phyloP scores from a whole-genome alignment of 2,113 vertebrate genomes.

The Blennius ocellaris region DNA sequence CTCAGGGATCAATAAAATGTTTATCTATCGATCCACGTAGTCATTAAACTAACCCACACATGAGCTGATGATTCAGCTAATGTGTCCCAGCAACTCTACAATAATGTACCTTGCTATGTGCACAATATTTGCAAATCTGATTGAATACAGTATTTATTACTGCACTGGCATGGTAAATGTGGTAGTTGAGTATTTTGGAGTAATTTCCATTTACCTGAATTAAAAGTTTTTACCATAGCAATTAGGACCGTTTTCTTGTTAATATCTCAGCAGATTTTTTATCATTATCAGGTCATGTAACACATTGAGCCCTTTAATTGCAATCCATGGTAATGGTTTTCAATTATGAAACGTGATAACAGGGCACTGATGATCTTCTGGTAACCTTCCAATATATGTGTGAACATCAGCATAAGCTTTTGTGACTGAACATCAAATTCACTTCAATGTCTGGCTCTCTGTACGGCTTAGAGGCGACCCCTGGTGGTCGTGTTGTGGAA shows the following conservation, averaged over 20 bases:
- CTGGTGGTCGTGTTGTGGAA: conserved; percentile 41
- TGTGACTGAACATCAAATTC: conserved; percentile 4
- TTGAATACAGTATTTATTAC: too few species aligned
- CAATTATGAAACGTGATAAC: conserved; percentile 45
- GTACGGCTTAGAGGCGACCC: conserved; percentile 49
- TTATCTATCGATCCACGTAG: too few species aligned
- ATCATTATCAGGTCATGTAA: not conserved
- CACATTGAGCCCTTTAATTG: not conserved
- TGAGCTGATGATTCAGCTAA: too few species aligned
- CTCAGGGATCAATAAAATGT: too few species aligned
- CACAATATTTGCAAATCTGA: too few species aligned
- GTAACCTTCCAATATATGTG: conserved; percentile 51
- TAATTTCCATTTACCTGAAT: not conserved
- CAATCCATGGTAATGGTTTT: conserved; percentile 25
- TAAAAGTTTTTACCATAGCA: not conserved
- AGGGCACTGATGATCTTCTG: conserved; percentile 47
- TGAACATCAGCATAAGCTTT: conserved; percentile 30
- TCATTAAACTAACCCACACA: too few species aligned
- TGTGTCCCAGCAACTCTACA: too few species aligned
- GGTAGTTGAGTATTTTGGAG: not conserved
- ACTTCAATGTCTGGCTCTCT: conserved; percentile 13
- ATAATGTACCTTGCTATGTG: too few species aligned
- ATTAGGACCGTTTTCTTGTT: not conserved
- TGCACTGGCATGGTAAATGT: not conserved
- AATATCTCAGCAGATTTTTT: conserved; percentile 6